phyloP scores from a whole-genome alignment of 2,888 invertebrate species.

The Dryomyza anilis region DNA sequence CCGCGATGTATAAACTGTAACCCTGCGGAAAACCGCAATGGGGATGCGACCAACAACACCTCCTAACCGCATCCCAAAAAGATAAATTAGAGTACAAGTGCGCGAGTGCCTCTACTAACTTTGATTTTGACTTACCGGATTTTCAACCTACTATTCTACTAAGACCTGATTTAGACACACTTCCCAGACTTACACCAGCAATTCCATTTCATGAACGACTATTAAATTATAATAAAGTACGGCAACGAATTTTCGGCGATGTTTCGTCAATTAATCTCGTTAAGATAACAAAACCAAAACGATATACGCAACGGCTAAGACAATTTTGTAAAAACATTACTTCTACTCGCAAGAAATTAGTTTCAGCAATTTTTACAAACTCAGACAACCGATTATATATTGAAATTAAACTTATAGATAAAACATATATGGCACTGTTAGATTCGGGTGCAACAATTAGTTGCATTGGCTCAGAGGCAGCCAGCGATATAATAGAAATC shows the following conservation, averaged over 20 bases:
- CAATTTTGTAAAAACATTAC: background rate
- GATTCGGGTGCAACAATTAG: slow-evolving; percentile 12
- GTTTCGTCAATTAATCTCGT: background rate
- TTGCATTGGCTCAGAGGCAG: background rate
- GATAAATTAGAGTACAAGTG: background rate
- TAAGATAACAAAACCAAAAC: background rate
- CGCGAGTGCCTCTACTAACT: background rate
- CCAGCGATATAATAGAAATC: background rate
- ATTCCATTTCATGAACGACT: background rate
- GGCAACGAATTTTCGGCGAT: background rate
- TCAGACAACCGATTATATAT: background rate
- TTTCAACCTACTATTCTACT: too few species aligned
- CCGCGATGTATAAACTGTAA: background rate
- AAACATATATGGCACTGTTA: slow-evolving; percentile 8
- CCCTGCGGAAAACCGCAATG: background rate
- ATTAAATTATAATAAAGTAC: background rate
- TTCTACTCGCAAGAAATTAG: background rate
- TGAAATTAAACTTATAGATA: background rate
- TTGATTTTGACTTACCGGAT: too few species aligned
- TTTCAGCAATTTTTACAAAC: background rate
- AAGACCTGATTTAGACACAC: background rate
- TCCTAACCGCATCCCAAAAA: background rate
- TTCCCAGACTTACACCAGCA: too few species aligned
- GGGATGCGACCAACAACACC: background rate
- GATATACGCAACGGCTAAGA: background rate